These are phyloP conservation scores for Trachymyrmex septentrionalis DNA, from an alignment of 1,140 invertebrate genomes.

Conservation along the genomic window DNA sequence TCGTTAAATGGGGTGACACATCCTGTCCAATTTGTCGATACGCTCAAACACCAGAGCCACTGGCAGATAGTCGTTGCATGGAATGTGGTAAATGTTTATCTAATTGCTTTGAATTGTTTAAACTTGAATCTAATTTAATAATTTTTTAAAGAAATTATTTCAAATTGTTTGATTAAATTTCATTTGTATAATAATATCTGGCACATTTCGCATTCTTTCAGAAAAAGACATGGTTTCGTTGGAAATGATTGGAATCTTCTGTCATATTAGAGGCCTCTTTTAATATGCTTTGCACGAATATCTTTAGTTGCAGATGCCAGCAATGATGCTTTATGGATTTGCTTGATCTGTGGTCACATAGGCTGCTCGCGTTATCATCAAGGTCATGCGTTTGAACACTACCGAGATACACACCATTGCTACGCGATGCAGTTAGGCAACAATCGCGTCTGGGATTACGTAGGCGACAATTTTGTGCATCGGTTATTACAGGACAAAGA, in stretches of 20 bases:
- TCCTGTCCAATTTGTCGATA: conserved; percentile 93
- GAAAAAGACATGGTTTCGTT: background rate
- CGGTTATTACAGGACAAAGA: conserved; percentile 98
- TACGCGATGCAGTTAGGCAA: conserved; percentile 98
- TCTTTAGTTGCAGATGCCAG: conserved; percentile 84
- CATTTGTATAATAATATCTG: background rate
- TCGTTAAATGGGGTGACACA: conserved; percentile 98
- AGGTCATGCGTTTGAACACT: conserved; percentile 94
- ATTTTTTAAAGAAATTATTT: conserved; percentile 4
- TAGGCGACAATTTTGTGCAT: conserved; percentile 98
- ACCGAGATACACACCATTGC: conserved; percentile 97
- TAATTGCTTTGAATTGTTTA: background rate
- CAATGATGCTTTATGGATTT: conserved; percentile 98
- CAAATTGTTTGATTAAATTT: background rate
- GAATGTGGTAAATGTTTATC: conserved; percentile 89
- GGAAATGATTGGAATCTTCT: background rate
- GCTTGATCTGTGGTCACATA: conserved; percentile 99
- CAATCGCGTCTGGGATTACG: conserved; percentile 99
- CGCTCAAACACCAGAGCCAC: conserved; percentile 96
- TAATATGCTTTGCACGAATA: conserved; percentile 21
- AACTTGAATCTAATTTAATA: conserved; percentile 7
- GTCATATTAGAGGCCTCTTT: conserved; percentile 28
- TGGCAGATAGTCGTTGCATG: conserved; percentile 93
- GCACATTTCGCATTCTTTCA: background rate
- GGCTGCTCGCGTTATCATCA: conserved; percentile 93